phyloP scores from a whole-genome alignment of 2,797 vertebrate genomes.

The Otus scops region DNA sequence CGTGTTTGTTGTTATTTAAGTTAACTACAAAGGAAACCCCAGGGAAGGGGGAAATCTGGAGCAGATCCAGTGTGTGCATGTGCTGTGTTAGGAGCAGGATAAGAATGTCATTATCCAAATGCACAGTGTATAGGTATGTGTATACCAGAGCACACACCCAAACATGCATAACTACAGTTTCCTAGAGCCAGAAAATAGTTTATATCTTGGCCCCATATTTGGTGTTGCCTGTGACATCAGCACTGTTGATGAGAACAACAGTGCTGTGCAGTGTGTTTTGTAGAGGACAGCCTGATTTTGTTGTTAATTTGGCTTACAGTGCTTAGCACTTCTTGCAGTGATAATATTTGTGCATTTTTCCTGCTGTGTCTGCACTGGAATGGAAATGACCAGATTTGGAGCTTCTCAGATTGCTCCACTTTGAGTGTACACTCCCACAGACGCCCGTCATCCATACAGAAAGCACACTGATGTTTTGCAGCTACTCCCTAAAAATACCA shows the following conservation, averaged over 20 bases:
- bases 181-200: not conserved
- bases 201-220: not conserved
- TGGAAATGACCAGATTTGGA: not conserved
- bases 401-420: not conserved
- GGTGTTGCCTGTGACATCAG: not conserved
- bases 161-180: not conserved
- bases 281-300: not conserved
- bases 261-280: not conserved
- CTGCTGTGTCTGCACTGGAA: not conserved
- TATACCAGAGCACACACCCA: not conserved
- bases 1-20: not conserved
- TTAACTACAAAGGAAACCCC: not conserved
- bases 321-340: not conserved
- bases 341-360: not conserved
- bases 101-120: not conserved
- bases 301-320: not conserved
- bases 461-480: not conserved
- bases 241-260: not conserved
- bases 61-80: not conserved
- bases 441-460: accelerated
- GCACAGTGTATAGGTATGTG: accelerated
- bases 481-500: not conserved
- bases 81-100: not conserved
- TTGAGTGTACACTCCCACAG: not conserved
- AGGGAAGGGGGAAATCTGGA: not conserved